Evolutionary conservation across 1,140 invertebrate species (phyloP).

Genomic region (Agraylea sexmaculata): DNA sequence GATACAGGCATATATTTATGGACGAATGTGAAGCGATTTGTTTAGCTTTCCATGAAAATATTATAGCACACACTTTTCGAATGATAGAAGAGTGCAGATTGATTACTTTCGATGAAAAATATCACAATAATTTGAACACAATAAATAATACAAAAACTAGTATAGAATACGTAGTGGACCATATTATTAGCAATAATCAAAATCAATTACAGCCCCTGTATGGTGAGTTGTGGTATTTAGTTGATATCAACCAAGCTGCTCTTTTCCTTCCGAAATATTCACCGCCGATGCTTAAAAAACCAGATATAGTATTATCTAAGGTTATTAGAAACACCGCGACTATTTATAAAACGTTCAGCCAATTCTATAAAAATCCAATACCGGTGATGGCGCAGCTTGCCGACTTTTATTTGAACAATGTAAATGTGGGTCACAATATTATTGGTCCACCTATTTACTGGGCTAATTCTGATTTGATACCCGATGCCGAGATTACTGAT

Average conservation of each 20-base stretch:
- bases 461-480: constrained; percentile 21
- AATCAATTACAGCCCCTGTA: constrained; percentile 9
- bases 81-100: constrained; percentile 14
- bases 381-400: constrained; percentile 15
- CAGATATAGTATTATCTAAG: constrained; percentile 24
- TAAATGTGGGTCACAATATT: constrained; percentile 24
- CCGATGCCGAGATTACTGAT: constrained; percentile 3
- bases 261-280: constrained; percentile 30
- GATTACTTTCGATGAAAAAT: constrained; percentile 13
- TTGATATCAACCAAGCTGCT: constrained; percentile 31
- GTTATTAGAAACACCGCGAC: constrained; percentile 27
- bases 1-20: constrained; percentile 31
- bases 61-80: constrained; percentile 24
- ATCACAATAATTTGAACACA: constrained; percentile 8
- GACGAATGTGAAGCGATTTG: constrained; percentile 30
- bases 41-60: constrained; percentile 24
- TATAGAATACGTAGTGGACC: constrained; percentile 11
- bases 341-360: constrained; percentile 27
- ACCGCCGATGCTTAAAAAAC: constrained; percentile 25
- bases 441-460: constrained; percentile 27
- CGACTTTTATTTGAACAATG: constrained; percentile 22
- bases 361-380: constrained; percentile 25
- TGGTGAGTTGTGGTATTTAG: constrained; percentile 30
- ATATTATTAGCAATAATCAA: not conserved
- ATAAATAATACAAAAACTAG: no score